These are phyloP conservation scores for Xenopus petersii DNA, from an alignment of 2,797 vertebrate genomes.

Conservation along the genomic window DNA sequence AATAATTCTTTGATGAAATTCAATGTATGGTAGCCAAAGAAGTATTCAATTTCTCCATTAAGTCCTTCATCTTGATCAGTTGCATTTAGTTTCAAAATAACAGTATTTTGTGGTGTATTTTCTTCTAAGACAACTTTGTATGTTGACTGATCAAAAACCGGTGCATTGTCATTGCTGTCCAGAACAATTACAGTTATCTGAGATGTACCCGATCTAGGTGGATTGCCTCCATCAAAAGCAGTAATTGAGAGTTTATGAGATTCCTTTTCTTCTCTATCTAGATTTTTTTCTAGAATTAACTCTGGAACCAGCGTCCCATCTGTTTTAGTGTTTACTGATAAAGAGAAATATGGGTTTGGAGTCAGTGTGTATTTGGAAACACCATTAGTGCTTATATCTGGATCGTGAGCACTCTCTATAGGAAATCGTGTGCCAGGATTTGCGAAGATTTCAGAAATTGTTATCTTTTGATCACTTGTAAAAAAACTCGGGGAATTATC, in stretches of 20 bases:
- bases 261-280: constrained; percentile 44
- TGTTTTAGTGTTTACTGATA: constrained; percentile 55
- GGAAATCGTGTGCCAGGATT: constrained; percentile 52
- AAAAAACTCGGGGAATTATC: constrained; percentile 53
- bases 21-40: constrained; percentile 59
- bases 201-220: constrained; percentile 80
- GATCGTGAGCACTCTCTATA: constrained; percentile 59
- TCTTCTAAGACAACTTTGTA: constrained; percentile 60
- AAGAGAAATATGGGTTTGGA: constrained; percentile 52
- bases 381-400: constrained; percentile 54
- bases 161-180: constrained; percentile 62
- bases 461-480: constrained; percentile 51
- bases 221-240: constrained; percentile 75
- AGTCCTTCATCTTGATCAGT: constrained; percentile 60
- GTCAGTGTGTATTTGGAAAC: constrained; percentile 57
- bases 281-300: constrained; percentile 53
- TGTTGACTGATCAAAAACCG: constrained; percentile 56
- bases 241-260: constrained; percentile 57
- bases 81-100: constrained; percentile 55
- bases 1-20: constrained; percentile 54
- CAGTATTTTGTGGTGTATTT: constrained; percentile 50
- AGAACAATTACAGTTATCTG: constrained; percentile 76
- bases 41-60: constrained; percentile 66
- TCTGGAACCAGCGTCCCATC: constrained; percentile 56
- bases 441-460: constrained; percentile 54